phyloP scores from a whole-genome alignment of 2,113 vertebrate species.

The Ammodytes dubius region DNA sequence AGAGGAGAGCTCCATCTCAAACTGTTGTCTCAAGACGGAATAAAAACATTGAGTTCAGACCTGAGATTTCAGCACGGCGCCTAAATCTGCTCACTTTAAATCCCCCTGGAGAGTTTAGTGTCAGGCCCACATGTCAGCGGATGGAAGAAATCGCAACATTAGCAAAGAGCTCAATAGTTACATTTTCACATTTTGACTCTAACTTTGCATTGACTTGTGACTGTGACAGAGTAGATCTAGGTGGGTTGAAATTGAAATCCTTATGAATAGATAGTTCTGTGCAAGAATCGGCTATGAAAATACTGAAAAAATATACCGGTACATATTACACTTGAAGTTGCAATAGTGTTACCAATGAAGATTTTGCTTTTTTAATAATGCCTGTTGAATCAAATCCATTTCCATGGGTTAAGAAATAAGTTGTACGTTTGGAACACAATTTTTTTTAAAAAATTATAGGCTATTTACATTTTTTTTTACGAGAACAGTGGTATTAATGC shows the following conservation, averaged over 20 bases:
- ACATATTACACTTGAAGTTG: neutral
- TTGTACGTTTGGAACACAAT: neutral
- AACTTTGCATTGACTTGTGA: neutral
- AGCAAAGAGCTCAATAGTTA: neutral
- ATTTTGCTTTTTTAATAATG: neutral
- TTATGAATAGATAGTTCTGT: neutral
- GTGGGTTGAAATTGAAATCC: neutral
- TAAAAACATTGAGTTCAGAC: slow-evolving; percentile 32
- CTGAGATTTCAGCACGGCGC: neutral
- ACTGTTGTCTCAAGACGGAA: slow-evolving; percentile 23
- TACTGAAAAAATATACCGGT: neutral
- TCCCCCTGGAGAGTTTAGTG: slow-evolving; percentile 2
- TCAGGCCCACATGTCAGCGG: slow-evolving; percentile 3
- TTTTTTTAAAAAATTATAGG: neutral
- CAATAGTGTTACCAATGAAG: too few relatives aligned
- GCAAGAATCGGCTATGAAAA: slow-evolving; percentile 5
- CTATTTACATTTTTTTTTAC: neutral
- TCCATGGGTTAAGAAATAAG: too few relatives aligned
- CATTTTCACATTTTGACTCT: neutral
- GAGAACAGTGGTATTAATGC: neutral
- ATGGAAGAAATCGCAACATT: neutral
- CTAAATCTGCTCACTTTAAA: slow-evolving; percentile 35
- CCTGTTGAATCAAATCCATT: neutral
- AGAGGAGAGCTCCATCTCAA: slow-evolving; percentile 13
- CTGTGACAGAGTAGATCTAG: neutral